A percentile compares a stretch with the other conserved stretches of the same genome.
phyloP scores from a whole-genome alignment of 2,888 invertebrate genomes.

The Phytoseiulus persimilis region DNA sequence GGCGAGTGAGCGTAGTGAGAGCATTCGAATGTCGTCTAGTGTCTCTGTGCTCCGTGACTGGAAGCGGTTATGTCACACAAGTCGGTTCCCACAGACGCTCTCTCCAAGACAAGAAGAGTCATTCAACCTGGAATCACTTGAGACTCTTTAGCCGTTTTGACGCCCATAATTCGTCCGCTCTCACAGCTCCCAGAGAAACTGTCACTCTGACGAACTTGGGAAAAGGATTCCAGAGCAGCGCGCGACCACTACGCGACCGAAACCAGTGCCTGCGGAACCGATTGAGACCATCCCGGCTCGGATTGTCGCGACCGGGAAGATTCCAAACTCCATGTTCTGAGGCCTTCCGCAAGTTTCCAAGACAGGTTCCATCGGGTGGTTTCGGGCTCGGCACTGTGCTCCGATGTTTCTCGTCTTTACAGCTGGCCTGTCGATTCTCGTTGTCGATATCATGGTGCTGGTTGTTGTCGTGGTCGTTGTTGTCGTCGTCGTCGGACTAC shows the following conservation, averaged over 20 bases:
- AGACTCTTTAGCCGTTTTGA: not conserved
- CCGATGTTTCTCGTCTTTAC: not conserved
- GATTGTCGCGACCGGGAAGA: no score
- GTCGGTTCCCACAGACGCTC: not conserved
- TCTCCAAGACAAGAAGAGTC: not conserved
- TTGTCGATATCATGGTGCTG: not conserved
- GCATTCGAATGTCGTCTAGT: not conserved
- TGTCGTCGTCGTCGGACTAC: not conserved
- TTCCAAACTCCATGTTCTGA: no score
- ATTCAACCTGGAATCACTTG: not conserved
- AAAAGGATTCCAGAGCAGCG: not conserved
- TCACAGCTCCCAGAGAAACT: not conserved
- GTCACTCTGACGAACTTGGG: not conserved
- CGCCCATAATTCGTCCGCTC: conserved; percentile 5
- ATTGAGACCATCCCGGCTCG: no score
- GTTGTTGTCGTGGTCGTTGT: no score
- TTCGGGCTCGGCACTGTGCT: no score
- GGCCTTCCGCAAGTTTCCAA: no score
- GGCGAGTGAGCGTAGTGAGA: not conserved
- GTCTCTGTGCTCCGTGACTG: not conserved
- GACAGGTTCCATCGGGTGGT: no score
- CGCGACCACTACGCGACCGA: no score
- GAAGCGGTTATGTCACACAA: conserved; percentile 5
- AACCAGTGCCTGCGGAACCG: no score
- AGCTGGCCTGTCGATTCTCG: not conserved